Percentiles rank a stretch among this genome's conserved stretches.
Evolutionary conservation across 2,888 invertebrate species (phyloP).

Genomic region (Spatulosminthurus flaviceps): DNA sequence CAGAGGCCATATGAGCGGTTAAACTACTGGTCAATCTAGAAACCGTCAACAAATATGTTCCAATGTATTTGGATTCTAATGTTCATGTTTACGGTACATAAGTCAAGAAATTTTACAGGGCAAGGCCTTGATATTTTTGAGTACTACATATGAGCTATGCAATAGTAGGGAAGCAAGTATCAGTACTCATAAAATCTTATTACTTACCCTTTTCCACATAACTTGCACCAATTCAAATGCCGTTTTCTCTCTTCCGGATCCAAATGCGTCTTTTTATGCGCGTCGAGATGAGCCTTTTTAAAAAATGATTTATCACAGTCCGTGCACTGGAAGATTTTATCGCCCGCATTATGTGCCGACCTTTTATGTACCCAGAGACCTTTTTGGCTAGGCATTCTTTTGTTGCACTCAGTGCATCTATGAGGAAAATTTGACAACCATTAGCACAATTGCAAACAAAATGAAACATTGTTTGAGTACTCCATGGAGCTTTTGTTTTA

Average conservation of each 20-base stretch:
- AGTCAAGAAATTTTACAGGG: too few species aligned
- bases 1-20: constrained; percentile 46
- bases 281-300: constrained; percentile 50
- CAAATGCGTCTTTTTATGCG: constrained; percentile 55
- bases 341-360: constrained; percentile 49
- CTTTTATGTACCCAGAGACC: constrained; percentile 56
- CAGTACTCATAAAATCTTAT: background rate
- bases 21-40: constrained; percentile 49
- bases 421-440: background rate
- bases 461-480: background rate
- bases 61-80: too few species aligned
- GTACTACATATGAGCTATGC: background rate
- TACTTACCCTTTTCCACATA: constrained; percentile 51
- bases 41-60: background rate
- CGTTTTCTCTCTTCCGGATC: constrained; percentile 43
- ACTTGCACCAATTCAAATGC: constrained; percentile 47
- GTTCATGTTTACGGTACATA: too few species aligned
- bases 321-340: constrained; percentile 47
- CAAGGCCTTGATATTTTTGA: too few species aligned
- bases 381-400: constrained; percentile 55
- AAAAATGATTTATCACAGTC: constrained; percentile 51
- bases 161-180: too few species aligned
- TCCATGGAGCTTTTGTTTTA: background rate
- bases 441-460: background rate
- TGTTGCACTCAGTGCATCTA: constrained; percentile 56